Base-by-base conservation (phyloP, 1,140 invertebrate species). In the Eufriesea mexicana region DNA sequence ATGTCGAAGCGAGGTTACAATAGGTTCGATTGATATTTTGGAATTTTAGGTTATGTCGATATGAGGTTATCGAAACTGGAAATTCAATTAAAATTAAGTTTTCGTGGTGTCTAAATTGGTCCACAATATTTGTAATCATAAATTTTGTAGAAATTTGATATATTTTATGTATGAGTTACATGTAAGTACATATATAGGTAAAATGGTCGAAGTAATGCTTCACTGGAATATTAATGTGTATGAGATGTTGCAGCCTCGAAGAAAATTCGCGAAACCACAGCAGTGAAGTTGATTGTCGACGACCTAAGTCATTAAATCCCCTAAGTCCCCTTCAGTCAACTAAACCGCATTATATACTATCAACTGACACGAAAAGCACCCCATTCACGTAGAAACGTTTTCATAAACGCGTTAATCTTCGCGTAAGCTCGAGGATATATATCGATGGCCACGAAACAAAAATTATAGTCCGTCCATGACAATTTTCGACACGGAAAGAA, bases 201-300 rank as follows among this genome's bases (percentile, higher is more conserved):
- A 12, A 49, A 49, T 12, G 47, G 47, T 49, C 5, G 9, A 12
- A 12, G 12, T 0, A 49, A 49, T 7, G 47, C 1, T 54, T 16
- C 4, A 5, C 0, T 0, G 14, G 14, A 7, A 16, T 35, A 64
- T 35, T 9, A 9, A 16, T 10, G 8, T 42, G 18, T 64, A 64
- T 10, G 5, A 64, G 42, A 16, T 28, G 18, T 23, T 10, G 8
- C 18, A 25, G 5, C 42, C 35, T 2, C 18, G 7, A 35, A 64
- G 16, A 64, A 64, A 64, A 64, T 42, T 64, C 62, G 28, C 42
- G 62, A 42, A 64, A 64, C 62, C 28, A 25, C 62, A 42, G 62
- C 62, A 64, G 18, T 64, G 8, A 20, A 28, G 35, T 42, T 14
- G 28, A 18, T 35, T 10, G 8, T 10, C 2, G 18, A 42, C 62